phyloP scores from a whole-genome alignment of 1,140 invertebrate species.

The Aphaenogaster ashmeadi region DNA sequence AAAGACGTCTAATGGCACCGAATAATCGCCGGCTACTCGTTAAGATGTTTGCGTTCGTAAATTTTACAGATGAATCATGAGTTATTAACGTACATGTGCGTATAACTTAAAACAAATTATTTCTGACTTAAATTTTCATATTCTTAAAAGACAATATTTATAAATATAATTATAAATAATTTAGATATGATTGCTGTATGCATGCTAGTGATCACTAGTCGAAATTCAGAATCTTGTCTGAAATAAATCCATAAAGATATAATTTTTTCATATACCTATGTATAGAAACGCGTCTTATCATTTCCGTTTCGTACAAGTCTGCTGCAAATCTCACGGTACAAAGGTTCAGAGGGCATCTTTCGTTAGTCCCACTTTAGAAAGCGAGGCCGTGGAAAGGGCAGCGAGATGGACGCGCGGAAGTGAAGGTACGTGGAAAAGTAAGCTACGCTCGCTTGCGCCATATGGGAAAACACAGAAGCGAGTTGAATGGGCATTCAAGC shows the following conservation, averaged over 20 bases:
- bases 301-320: neutral
- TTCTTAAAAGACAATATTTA: neutral
- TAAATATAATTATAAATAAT: neutral
- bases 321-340: neutral
- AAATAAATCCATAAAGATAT: neutral
- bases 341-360: neutral
- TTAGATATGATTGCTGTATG: neutral
- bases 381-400: neutral
- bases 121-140: neutral
- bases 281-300: neutral
- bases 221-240: neutral
- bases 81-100: neutral
- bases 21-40: neutral
- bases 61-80: neutral
- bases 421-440: slow-evolving; percentile 47
- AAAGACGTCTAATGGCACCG: neutral
- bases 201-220: neutral
- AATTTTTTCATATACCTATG: neutral
- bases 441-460: slow-evolving; percentile 14
- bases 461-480: slow-evolving; percentile 68
- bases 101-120: neutral
- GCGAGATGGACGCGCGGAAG: slow-evolving; percentile 26
- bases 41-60: neutral
- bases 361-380: neutral
- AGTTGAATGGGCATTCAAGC: slow-evolving; percentile 72